Evolutionary conservation across 2,888 invertebrate genomes (phyloP).

Genomic region (Prosapia bicincta): DNA sequence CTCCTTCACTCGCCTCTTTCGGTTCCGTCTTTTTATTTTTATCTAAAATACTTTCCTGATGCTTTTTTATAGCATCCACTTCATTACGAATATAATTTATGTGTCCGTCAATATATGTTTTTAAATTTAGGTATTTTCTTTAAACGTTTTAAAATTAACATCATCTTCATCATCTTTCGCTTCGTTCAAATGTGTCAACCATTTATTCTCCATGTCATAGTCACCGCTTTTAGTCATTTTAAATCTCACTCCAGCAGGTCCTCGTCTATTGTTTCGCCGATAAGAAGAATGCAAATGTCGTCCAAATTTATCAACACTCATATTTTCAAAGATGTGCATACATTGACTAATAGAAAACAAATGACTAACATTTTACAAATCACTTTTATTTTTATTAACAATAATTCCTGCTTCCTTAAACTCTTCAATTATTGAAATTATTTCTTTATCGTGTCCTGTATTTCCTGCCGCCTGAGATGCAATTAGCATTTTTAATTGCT

Average conservation of each 20-base stretch:
- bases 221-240: too few relatives aligned
- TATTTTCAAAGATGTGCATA: not conserved
- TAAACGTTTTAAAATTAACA: too few relatives aligned
- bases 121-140: not conserved
- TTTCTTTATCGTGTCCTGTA: conserved; percentile 2
- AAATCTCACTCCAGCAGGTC: not conserved
- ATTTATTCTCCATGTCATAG: too few relatives aligned
- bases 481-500: not conserved
- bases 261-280: not conserved
- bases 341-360: not conserved
- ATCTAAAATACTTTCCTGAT: not conserved
- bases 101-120: conserved; percentile 10
- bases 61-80: conserved; percentile 26
- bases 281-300: too few relatives aligned
- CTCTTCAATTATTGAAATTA: conserved; percentile 8
- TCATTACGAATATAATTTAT: too few relatives aligned
- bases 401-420: conserved; percentile 2
- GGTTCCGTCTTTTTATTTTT: not conserved
- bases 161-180: too few relatives aligned
- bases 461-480: conserved; percentile 5
- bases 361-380: too few relatives aligned
- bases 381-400: too few relatives aligned
- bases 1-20: not conserved
- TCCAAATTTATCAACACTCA: too few relatives aligned
- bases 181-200: too few relatives aligned